Base-by-base conservation (phyloP, 2,797 vertebrate genomes). In the Sebastes kiyomatsui region DNA sequence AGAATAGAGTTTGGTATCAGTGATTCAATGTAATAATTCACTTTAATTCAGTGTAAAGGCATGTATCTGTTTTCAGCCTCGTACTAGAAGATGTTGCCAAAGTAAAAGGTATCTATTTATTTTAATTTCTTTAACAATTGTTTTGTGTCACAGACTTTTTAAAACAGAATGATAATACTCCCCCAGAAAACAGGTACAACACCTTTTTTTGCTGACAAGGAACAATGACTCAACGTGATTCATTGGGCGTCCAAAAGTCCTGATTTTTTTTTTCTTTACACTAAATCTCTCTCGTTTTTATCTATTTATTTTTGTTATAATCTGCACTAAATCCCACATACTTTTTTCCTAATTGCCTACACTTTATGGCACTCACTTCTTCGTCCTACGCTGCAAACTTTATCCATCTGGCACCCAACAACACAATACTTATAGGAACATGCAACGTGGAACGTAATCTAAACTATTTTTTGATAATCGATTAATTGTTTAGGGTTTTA, bases 251-350 rank as follows among this genome's bases (percentile, higher is more conserved):
- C 59, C 11, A 13, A 68, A 72, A 54, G 30, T 35, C 28, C 16
- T 20, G 32, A 30, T 23, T 69, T 9, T 35, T 20, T 61, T 9
- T 46, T 22, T 46, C 14, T 46, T 62, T 38, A 55, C 42, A 55
- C 38, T 60, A 54, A 58, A 67, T 70, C 42, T 32, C 55, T 14
- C 49, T 49, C 4, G 4, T 13, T 67, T 35, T 72, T 9, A 38
- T 56, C 16, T 16, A 6, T 75, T 72, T 46, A 13, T 67, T 69
- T 72, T 27, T 60, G 30, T 32, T 56, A 12, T 35, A 49, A 66
- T 66, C 12, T 46, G 62, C 62, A 72, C 42, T 65, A 59, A 59
- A 67, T 67, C 62, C 56, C 69, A 82, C 68, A 49, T 27, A 65
- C 35, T 38, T 65, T 49, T 30, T 49, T 27, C 61, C 54, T n/a